Evolutionary conservation across 2,113 vertebrate species (phyloP).

Genomic region (Pedionomus torquatus): DNA sequence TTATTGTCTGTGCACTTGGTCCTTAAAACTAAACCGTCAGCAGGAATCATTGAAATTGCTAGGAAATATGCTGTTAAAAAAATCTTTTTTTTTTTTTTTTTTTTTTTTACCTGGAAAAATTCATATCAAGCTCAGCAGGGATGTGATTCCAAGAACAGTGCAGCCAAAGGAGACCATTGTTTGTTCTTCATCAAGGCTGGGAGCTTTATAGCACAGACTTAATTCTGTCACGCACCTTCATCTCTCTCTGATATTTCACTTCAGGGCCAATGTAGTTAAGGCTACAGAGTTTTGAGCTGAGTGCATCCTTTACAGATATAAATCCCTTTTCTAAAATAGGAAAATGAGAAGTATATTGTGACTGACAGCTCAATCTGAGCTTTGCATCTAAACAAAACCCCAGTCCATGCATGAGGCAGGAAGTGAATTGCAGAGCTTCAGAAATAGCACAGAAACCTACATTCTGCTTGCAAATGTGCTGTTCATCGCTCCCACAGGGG

Average conservation of each 20-base stretch:
- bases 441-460: constrained; percentile 37
- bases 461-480: background rate
- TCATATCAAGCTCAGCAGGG: background rate
- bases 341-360: constrained; percentile 14
- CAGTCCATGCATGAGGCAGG: background rate
- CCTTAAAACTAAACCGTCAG: constrained; percentile 10
- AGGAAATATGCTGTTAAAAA: background rate
- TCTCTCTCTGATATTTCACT: background rate
- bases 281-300: background rate
- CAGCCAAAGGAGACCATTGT: background rate
- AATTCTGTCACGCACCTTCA: background rate
- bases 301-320: background rate
- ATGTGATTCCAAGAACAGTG: background rate
- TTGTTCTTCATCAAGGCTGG: background rate
- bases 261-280: background rate
- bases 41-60: constrained; percentile 5
- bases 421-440: constrained; percentile 36
- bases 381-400: constrained; percentile 47
- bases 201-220: background rate
- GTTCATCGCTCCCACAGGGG: background rate
- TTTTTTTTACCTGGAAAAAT: background rate
- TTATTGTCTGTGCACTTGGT: background rate
- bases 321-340: constrained; percentile 1
- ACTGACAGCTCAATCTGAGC: constrained; percentile 29
- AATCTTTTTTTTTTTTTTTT: too few relatives aligned